Evolutionary conservation across 2,113 vertebrate genomes (phyloP).

Genomic region (Sphyrna mokarran): DNA sequence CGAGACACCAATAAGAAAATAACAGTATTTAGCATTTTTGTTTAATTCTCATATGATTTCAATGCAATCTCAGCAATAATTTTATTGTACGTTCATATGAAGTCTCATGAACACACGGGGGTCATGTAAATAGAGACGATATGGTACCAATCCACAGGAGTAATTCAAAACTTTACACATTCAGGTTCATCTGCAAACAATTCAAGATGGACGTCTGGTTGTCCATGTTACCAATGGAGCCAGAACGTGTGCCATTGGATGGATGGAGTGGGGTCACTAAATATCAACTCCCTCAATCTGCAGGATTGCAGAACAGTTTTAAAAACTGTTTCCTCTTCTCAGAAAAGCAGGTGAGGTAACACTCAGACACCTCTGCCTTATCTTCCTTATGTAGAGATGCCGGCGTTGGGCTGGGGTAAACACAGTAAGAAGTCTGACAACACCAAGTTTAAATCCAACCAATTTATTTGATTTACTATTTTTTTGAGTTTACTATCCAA

Average conservation of each 20-base stretch:
- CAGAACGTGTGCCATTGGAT: not conserved
- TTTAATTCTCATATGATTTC: not conserved
- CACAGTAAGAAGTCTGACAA: too few relatives aligned
- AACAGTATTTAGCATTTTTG: not conserved
- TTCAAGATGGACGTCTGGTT: not conserved
- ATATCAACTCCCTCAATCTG: not conserved
- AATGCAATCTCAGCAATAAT: not conserved
- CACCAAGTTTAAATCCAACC: too few relatives aligned
- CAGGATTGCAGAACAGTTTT: not conserved
- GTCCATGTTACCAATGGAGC: not conserved
- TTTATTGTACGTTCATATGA: not conserved
- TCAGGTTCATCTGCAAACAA: not conserved
- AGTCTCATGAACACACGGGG: not conserved
- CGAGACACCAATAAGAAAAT: not conserved
- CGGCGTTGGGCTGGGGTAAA: too few relatives aligned
- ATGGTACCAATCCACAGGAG: not conserved
- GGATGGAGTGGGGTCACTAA: not conserved
- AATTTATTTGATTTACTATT: too few relatives aligned
- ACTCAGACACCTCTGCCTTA: not conserved
- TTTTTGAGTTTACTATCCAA: too few relatives aligned
- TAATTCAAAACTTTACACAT: not conserved
- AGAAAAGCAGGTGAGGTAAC: not conserved
- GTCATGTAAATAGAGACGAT: not conserved
- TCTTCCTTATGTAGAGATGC: too few relatives aligned
- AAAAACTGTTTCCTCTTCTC: not conserved